These are phyloP conservation scores for Phrynosoma blainvillii DNA, from an alignment of 2,113 vertebrate genomes.

Conservation along the genomic window DNA sequence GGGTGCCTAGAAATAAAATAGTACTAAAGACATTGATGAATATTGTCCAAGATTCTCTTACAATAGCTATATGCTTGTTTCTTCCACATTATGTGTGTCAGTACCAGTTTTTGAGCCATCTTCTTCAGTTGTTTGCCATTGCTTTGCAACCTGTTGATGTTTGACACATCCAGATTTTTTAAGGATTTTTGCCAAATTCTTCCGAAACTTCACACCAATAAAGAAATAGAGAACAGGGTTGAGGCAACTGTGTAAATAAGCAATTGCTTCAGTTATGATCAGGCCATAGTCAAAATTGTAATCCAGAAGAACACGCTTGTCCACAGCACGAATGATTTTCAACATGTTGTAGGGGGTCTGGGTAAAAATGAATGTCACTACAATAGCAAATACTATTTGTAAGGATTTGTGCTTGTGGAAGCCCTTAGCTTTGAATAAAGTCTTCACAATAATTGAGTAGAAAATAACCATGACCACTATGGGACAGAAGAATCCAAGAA, in stretches of 20 bases:
- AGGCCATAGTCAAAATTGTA: constrained; percentile 40
- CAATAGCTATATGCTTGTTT: constrained; percentile 59
- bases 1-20: background rate
- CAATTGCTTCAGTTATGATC: constrained; percentile 62
- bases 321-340: constrained; percentile 48
- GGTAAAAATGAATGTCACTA: constrained; percentile 67
- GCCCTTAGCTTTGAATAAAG: constrained; percentile 51
- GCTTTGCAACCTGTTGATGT: background rate
- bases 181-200: constrained; percentile 67
- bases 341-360: constrained; percentile 68
- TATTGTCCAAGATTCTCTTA: constrained; percentile 10
- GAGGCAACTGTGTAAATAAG: constrained; percentile 72
- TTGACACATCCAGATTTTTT: constrained; percentile 55
- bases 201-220: constrained; percentile 71
- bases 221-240: constrained; percentile 78
- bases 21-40: background rate
- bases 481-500: constrained; percentile 72
- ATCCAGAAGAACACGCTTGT: constrained; percentile 24
- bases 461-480: constrained; percentile 62
- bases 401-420: constrained; percentile 72
- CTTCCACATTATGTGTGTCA: constrained; percentile 49
- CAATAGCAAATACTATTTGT: constrained; percentile 67
- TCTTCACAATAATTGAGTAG: constrained; percentile 70
- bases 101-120: constrained; percentile 60
- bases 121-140: constrained; percentile 44